Conservation (phyloP, 2,113 vertebrate species). For the Phoenicopterus ruber region DNA sequence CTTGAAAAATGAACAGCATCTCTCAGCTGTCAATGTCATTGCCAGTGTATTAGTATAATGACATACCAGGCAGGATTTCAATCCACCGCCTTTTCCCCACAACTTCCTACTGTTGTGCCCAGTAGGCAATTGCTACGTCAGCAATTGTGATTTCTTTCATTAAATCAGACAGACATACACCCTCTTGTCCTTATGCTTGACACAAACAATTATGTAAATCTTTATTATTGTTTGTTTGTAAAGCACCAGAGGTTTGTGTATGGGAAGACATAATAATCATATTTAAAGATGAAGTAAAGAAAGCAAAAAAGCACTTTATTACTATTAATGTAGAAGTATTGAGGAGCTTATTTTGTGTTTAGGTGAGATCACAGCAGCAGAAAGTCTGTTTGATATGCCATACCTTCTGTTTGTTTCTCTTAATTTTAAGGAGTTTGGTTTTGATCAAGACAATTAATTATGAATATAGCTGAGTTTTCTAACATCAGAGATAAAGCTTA, state of each 20-base stretch:
- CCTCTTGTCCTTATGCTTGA: background rate
- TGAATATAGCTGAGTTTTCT: slow-evolving; percentile 35
- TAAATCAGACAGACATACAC: background rate
- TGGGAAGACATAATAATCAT: background rate
- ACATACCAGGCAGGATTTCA: background rate
- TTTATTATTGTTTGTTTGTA: background rate
- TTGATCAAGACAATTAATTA: slow-evolving; percentile 65
- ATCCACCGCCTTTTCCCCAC: background rate
- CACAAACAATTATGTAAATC: background rate
- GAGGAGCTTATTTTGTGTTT: slow-evolving; percentile 30
- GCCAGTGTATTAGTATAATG: background rate
- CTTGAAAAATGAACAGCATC: background rate
- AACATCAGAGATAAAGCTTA: slow-evolving; percentile 43
- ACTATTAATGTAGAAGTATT: background rate
- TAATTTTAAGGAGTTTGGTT: slow-evolving; percentile 53
- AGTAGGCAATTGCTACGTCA: background rate
- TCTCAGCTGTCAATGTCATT: background rate
- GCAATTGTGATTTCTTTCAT: background rate
- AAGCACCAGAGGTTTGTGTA: background rate
- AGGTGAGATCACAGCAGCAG: slow-evolving; percentile 51
- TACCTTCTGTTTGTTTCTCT: slow-evolving; percentile 59
- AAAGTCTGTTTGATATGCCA: slow-evolving; percentile 60
- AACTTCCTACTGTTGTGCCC: background rate
- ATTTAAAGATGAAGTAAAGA: background rate
- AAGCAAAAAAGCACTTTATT: background rate